phyloP scores from a whole-genome alignment of 64 coral and sea anemone species.

The Actinia tenebrosa region DNA sequence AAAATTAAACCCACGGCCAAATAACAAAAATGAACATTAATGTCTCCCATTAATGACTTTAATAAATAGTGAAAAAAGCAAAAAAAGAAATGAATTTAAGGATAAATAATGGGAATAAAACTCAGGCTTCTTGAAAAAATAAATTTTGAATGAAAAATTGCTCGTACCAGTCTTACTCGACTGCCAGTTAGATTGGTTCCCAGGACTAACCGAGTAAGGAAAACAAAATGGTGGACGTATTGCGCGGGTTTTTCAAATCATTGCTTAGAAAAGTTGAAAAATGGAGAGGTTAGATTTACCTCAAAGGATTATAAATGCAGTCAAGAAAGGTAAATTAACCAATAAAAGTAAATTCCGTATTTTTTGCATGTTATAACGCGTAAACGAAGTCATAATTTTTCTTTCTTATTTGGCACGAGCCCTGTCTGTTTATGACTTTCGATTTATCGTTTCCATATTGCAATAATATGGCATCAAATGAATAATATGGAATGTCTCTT shows the following conservation, averaged over 20 bases:
- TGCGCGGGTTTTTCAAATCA: conserved; percentile 14
- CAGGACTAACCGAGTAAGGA: not conserved
- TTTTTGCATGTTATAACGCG: too few species aligned
- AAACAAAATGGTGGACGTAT: conserved; percentile 24
- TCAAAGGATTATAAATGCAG: conserved; percentile 66
- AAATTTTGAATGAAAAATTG: not conserved
- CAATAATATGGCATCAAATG: too few species aligned
- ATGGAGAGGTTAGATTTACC: conserved; percentile 84
- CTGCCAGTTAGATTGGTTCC: not conserved
- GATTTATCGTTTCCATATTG: too few species aligned
- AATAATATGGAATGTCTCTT: too few species aligned
- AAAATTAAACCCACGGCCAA: not conserved
- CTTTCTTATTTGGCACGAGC: not conserved
- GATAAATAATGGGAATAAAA: not conserved
- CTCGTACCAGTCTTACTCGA: not conserved
- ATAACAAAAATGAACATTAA: too few species aligned
- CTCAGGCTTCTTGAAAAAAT: too few species aligned
- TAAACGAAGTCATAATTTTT: too few species aligned
- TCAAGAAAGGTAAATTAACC: conserved; percentile 63
- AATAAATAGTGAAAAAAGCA: not conserved
- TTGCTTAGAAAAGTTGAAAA: not conserved
- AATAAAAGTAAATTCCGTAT: too few species aligned
- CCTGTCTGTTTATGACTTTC: too few species aligned
- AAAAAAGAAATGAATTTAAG: not conserved
- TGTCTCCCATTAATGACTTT: too few species aligned